These are phyloP conservation scores for Catharus minimus DNA, from an alignment of 2,113 vertebrate genomes.

Conservation along the genomic window DNA sequence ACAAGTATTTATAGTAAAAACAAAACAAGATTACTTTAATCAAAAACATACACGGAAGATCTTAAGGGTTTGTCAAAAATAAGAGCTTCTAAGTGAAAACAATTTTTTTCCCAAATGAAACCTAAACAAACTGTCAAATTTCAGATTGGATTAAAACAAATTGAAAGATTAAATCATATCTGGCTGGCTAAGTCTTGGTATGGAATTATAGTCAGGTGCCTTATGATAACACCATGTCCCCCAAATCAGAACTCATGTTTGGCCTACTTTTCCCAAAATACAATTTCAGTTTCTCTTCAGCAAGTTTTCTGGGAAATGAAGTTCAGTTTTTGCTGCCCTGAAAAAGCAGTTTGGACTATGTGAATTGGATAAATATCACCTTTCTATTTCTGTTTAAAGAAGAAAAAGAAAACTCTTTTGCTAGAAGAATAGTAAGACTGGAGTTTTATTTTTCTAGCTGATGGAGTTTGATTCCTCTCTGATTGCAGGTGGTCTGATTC, in stretches of 20 bases:
- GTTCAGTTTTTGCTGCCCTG: neutral
- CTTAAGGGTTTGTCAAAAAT: neutral
- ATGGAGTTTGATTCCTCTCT: neutral
- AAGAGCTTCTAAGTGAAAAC: neutral
- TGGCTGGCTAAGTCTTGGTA: neutral
- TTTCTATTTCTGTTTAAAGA: neutral
- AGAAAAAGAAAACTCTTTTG: neutral
- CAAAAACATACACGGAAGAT: slow-evolving; percentile 15
- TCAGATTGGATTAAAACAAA: slow-evolving; percentile 31
- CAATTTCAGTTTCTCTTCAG: neutral
- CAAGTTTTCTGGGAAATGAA: neutral
- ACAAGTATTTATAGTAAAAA: slow-evolving; percentile 41
- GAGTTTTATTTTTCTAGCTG: neutral
- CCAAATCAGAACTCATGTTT: neutral
- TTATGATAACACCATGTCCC: neutral
- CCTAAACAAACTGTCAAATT: slow-evolving; percentile 30
- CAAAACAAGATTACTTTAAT: slow-evolving; percentile 49
- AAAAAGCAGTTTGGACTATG: neutral
- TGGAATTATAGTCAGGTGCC: neutral
- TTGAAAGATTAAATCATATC: slow-evolving; percentile 2
- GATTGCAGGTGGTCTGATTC: neutral
- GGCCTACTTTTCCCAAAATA: neutral
- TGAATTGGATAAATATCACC: neutral
- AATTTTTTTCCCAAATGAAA: neutral
- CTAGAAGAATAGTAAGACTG: neutral